These are phyloP conservation scores for Eutrigla gurnardus DNA, from an alignment of 2,797 vertebrate genomes.

Conservation along the genomic window DNA sequence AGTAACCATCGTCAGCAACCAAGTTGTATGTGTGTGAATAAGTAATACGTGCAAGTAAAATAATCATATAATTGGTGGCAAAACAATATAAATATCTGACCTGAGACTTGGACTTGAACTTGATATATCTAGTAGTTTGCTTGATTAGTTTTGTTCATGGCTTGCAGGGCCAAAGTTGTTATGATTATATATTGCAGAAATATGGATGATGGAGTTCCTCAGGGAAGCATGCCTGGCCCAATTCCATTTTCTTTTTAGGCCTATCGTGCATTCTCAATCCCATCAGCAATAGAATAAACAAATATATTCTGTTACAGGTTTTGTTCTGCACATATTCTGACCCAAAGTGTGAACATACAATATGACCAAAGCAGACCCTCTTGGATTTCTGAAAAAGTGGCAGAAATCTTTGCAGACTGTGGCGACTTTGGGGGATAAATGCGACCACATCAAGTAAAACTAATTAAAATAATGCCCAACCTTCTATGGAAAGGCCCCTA, in stretches of 20 bases:
- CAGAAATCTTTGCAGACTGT: background rate
- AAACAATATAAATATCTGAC: background rate
- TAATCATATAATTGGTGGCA: background rate
- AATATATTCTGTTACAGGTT: background rate
- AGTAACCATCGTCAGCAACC: background rate
- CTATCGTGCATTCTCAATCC: background rate
- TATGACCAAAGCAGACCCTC: background rate
- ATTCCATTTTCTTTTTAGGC: background rate
- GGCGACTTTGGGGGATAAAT: background rate
- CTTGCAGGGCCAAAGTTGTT: background rate
- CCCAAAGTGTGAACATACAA: background rate
- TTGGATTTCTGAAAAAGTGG: background rate
- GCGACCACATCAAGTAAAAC: background rate
- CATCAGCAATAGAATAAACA: background rate
- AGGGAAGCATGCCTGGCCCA: background rate
- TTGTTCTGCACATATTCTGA: background rate
- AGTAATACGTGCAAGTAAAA: background rate
- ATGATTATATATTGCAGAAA: background rate
- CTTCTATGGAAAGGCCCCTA: background rate
- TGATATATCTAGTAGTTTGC: background rate
- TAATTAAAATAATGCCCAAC: background rate
- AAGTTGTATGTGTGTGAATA: background rate
- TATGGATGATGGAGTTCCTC: conserved; percentile 5
- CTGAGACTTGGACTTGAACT: background rate
- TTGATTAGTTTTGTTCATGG: conserved; percentile 6